Percentiles rank a stretch among this genome's conserved stretches.
Evolutionary conservation across 2,113 vertebrate genomes (phyloP).

Genomic region (Ellobius talpinus): DNA sequence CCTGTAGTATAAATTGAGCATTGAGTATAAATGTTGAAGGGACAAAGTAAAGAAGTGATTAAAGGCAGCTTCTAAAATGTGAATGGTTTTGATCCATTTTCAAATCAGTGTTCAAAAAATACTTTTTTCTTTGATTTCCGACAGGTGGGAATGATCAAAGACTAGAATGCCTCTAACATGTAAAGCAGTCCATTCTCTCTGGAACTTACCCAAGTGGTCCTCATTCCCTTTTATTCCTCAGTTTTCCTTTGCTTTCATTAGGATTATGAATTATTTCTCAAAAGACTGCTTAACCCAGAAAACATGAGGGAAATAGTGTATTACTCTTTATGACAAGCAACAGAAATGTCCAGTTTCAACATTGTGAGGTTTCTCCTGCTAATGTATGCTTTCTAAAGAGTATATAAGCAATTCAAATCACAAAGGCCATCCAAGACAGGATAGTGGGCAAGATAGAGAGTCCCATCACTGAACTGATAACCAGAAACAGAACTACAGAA

Average conservation of each 20-base stretch:
- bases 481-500: constrained; percentile 11
- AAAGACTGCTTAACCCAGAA: constrained; percentile 64
- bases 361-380: constrained; percentile 7
- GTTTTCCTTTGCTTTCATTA: constrained; percentile 68
- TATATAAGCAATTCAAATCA: constrained; percentile 44
- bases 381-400: constrained; percentile 23
- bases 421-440: constrained; percentile 15
- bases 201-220: constrained; percentile 70
- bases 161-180: neutral
- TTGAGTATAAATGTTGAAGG: constrained; percentile 75
- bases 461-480: neutral
- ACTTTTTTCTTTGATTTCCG: constrained; percentile 23
- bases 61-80: constrained; percentile 50
- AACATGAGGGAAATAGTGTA: constrained; percentile 44
- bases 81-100: constrained; percentile 58
- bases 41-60: constrained; percentile 69
- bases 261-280: constrained; percentile 66
- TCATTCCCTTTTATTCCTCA: constrained; percentile 67
- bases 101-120: constrained; percentile 47
- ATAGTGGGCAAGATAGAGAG: neutral
- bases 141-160: neutral
- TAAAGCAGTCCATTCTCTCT: constrained; percentile 46
- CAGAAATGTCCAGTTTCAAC: neutral
- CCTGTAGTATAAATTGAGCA: constrained; percentile 78
- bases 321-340: constrained; percentile 41